A percentile compares a stretch with the other conserved stretches of the same genome.
These are phyloP conservation scores for Neolamprologus hecqui DNA, from an alignment of 2,113 vertebrate species.

Conservation along the genomic window DNA sequence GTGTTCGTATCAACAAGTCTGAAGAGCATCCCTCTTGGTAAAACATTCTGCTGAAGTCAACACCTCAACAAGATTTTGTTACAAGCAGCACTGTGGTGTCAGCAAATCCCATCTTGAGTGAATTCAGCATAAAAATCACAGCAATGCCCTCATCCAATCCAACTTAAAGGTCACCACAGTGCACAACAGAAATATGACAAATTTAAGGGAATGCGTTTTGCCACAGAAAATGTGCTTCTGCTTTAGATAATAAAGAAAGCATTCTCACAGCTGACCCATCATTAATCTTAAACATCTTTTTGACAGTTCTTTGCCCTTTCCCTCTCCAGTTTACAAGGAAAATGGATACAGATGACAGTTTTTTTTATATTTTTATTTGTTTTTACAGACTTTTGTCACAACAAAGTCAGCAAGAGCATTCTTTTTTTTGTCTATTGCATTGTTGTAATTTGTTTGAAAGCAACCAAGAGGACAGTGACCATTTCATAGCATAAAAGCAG, in stretches of 20 bases:
- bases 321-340: neutral
- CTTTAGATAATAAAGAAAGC: neutral
- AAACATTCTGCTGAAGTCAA: neutral
- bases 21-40: neutral
- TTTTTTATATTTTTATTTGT: conserved; percentile 47
- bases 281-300: neutral
- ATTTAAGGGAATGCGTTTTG: neutral
- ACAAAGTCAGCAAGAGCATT: conserved; percentile 68
- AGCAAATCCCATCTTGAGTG: neutral
- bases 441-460: conserved; percentile 53
- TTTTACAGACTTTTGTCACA: conserved; percentile 73
- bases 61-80: neutral
- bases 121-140: neutral
- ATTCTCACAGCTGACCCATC: neutral
- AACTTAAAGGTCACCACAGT: neutral
- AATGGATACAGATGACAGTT: neutral
- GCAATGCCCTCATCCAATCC: neutral
- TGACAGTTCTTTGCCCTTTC: neutral
- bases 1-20: neutral
- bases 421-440: conserved; percentile 36
- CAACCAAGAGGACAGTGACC: conserved; percentile 51
- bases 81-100: neutral
- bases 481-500: conserved; percentile 59
- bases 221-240: neutral
- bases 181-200: neutral